These are phyloP conservation scores for Neodon shergylaensis DNA, from an alignment of 2,113 vertebrate species.

Conservation along the genomic window DNA sequence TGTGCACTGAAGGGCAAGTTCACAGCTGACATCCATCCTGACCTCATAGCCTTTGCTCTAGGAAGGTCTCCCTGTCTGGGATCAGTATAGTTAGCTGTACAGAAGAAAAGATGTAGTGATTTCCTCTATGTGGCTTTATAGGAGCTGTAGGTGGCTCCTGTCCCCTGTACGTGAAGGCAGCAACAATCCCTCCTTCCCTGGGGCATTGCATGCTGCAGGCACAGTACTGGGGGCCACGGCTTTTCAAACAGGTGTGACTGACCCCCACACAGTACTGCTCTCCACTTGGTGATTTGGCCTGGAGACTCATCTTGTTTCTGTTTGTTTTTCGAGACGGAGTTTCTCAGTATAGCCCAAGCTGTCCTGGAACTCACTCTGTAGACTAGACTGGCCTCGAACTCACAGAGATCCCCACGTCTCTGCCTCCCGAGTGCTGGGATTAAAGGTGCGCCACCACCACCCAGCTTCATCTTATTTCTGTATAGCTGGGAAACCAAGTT, in stretches of 20 bases:
- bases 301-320: neutral
- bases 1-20: neutral
- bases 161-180: neutral
- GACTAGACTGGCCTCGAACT: too few relatives aligned
- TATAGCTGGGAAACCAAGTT: neutral
- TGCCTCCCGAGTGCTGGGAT: too few relatives aligned
- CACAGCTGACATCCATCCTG: neutral
- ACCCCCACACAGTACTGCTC: neutral
- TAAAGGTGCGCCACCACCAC: too few relatives aligned
- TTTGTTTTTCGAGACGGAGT: too few relatives aligned
- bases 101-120: neutral
- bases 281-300: neutral
- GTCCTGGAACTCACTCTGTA: too few relatives aligned
- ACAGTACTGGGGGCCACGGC: neutral
- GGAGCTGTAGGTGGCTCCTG: neutral
- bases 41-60: neutral
- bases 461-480: neutral
- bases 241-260: neutral
- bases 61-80: neutral
- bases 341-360: too few relatives aligned
- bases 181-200: neutral
- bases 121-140: neutral
- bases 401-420: too few relatives aligned
- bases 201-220: neutral
- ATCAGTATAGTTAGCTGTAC: neutral